A percentile compares a stretch with the other conserved stretches of the same genome.
phyloP scores from a whole-genome alignment of 2,888 invertebrate species.

The Cryptus armator region DNA sequence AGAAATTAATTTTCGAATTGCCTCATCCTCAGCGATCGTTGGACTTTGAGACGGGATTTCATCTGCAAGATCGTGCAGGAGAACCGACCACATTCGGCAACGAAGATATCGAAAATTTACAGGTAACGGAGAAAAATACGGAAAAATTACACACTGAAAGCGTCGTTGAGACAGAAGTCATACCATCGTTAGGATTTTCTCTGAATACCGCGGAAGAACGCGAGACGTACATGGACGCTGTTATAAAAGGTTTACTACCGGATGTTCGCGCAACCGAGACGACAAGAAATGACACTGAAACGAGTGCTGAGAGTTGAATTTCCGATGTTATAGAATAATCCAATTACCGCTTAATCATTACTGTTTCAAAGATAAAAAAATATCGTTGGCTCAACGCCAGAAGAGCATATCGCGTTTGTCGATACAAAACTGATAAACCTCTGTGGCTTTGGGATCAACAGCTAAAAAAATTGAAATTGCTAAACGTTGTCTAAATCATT shows the following conservation, averaged over 20 bases:
- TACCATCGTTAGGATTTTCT: conserved; percentile 83
- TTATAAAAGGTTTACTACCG: conserved; percentile 79
- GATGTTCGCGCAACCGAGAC: conserved; percentile 56
- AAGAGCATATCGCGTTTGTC: neutral
- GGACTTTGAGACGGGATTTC: conserved; percentile 61
- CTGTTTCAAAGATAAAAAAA: neutral
- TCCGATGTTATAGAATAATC: conserved; percentile 16
- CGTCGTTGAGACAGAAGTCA: conserved; percentile 81
- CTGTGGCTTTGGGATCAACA: neutral
- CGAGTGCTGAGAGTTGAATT: conserved; percentile 32
- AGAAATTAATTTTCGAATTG: conserved; percentile 66
- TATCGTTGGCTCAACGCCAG: neutral
- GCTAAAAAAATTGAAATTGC: neutral
- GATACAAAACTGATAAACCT: neutral
- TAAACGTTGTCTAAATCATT: neutral
- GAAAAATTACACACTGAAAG: conserved; percentile 51
- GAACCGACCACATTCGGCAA: neutral
- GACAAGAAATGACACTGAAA: conserved; percentile 35
- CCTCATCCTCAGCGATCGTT: conserved; percentile 64
- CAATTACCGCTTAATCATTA: neutral
- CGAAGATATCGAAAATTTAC: conserved; percentile 3
- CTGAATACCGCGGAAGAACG: conserved; percentile 81
- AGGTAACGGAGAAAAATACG: conserved; percentile 6
- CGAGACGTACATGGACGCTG: conserved; percentile 81
- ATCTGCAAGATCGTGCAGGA: neutral